Conservation (phyloP, 2,113 vertebrate species). For the Peromyscus leucopus region DNA sequence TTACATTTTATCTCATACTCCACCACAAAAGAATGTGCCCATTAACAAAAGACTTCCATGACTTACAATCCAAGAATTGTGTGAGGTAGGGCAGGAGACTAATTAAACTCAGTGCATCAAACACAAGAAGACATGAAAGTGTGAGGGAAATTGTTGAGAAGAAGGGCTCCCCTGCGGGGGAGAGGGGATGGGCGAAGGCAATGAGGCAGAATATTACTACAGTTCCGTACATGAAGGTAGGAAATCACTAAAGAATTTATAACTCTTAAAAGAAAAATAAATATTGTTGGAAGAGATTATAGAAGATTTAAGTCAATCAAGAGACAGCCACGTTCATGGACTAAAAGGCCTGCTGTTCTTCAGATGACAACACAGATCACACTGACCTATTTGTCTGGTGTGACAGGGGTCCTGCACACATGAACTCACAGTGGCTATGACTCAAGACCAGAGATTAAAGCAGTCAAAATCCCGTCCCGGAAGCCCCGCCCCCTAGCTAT, state of each 20-base stretch:
- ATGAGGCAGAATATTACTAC: no score
- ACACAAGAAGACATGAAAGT: background rate
- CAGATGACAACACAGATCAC: background rate
- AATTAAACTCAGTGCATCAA: background rate
- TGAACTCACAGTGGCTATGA: background rate
- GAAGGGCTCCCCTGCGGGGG: background rate
- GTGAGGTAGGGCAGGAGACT: background rate
- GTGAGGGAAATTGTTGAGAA: no score
- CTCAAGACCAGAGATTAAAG: background rate
- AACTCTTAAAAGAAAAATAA: background rate
- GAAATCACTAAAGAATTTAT: background rate
- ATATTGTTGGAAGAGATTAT: slow-evolving; percentile 7
- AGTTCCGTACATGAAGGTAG: background rate
- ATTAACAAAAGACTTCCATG: slow-evolving; percentile 6
- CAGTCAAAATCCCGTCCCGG: background rate
- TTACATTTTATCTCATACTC: background rate
- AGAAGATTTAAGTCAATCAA: background rate
- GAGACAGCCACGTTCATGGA: background rate
- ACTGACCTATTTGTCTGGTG: background rate
- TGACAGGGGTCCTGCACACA: background rate
- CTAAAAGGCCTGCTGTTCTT: background rate
- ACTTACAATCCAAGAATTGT: background rate
- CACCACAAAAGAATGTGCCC: background rate
- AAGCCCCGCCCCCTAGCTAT: background rate
- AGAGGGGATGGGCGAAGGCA: background rate